Evolutionary conservation across 2,113 vertebrate species (phyloP).

Genomic region (Pteropus alecto): DNA sequence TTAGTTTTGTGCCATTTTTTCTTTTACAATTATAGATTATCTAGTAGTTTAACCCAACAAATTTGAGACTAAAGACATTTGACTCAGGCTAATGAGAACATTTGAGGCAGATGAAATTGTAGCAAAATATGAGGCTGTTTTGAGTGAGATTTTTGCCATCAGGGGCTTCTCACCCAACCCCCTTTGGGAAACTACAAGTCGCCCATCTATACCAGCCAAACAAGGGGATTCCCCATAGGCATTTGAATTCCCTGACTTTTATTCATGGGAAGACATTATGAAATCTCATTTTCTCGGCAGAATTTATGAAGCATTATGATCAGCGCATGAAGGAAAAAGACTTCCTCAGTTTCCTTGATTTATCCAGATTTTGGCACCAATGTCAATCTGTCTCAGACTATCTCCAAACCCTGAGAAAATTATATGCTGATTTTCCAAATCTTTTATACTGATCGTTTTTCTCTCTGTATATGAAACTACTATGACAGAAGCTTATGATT

Average conservation of each 20-base stretch:
- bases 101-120: neutral
- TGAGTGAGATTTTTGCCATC: neutral
- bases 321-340: neutral
- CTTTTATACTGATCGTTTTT: neutral
- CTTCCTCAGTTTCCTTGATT: neutral
- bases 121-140: neutral
- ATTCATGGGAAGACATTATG: neutral
- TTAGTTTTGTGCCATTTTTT: neutral
- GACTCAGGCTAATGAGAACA: neutral
- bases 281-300: neutral
- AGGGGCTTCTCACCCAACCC: neutral
- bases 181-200: neutral
- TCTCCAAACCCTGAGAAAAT: neutral
- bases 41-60: neutral
- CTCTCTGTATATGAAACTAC: neutral
- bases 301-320: neutral
- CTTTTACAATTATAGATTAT: neutral
- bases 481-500: neutral
- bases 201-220: neutral
- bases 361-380: neutral
- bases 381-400: neutral
- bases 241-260: no score
- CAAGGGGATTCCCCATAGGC: fast-evolving
- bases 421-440: neutral
- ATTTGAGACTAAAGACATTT: neutral